Evolutionary conservation across 2,888 invertebrate genomes (phyloP), one percentile per base, ranked within the genome.

Genomic region (Hofmannophila pseudospretella): DNA sequence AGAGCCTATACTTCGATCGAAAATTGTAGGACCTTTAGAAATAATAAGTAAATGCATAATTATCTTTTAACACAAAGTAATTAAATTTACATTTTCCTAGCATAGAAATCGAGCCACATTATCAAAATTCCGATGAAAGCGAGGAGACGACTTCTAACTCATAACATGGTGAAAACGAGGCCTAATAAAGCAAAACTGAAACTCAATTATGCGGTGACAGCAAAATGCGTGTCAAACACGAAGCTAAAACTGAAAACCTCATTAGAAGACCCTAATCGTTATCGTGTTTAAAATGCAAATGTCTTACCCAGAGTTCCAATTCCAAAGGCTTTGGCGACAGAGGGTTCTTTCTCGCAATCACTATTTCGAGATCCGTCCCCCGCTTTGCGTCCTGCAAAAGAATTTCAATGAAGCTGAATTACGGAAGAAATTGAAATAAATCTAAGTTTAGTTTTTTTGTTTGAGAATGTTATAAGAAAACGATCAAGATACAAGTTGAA

Each of bases 331-430:
- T 94, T 42, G 92, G 90, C 51, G 91, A 91, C 61, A 92, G 85
- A 28, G 93, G 92, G 78, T 94, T 95, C 60, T 95, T 95, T 58
- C 92, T 90, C 4, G 94, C 94, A 46, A 94, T 90, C 40, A 96
- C 90, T 64, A 93, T 93, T 70, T 94, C 95, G 55, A 96, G 79
- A 76, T 95, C 94, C 4, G 92, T 92, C 39, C 95, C 96, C 45
- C 92, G 89, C 69, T 92, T 92, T 22, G 93, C 90, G 65, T 94
- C 90, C 94, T 94, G 77, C 41, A 77, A 81, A 57, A 50, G 41
- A 47, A 48, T 58, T 47, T 32, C 14, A 36, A 32, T 39, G 20
- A 34, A 16, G 16, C 25, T 16, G 11, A 29, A 16, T 16, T 16
- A n/a, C n/a, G n/a, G n/a, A n/a, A n/a, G n/a, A n/a, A n/a, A n/a